Evolutionary conservation across 1,140 invertebrate genomes (phyloP), one percentile per base, ranked within the genome.

Genomic region (Eriosoma lanigerum): DNA sequence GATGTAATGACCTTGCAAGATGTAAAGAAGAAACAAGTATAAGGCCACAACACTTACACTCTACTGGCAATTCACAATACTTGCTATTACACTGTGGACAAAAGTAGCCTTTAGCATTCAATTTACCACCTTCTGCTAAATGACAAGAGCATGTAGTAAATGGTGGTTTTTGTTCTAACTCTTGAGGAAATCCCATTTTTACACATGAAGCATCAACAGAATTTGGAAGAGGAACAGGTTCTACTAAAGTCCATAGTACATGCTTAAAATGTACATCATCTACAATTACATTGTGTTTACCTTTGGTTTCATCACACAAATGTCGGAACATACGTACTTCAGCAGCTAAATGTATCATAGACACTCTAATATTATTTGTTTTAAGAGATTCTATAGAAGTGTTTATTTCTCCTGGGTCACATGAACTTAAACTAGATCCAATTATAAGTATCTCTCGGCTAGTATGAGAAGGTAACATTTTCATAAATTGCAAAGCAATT

Each of bases 21-120:
- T 99, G 97, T 19, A 97, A 96, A 15, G 97, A 96, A 9, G 97
- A 98, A 5, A 98, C 97, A n/a, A 99, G 87, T 4, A 96, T 98
- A 32, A 99, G 88, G 15, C 94, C 95, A 88, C 98, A 99, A 17
- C 93, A 92, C 85, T 93, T 90, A 86, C 98, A 99, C 87, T 99
- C 97, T 1, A 96, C 94, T 0, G 98, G 98, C 82, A 99, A 89
- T 86, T 98, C 96, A 87, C 97, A 99, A 86, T 98, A 98, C 88
- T 98, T 98, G 86, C 94, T 95, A 81, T 92, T 91, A 87, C 98
- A 99, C 85, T 98, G 96, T 5, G 84, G 96, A 86, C 97, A 99
- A 84, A 96, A 92, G 85, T 97, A 98, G 3, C 96, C 97, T 19
- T 89, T 90, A 50, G 90, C 89, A 84, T 87, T 91, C 81, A 90